These are phyloP conservation scores for Azorinus chamasolen DNA, from an alignment of 2,888 invertebrate genomes.

Conservation along the genomic window DNA sequence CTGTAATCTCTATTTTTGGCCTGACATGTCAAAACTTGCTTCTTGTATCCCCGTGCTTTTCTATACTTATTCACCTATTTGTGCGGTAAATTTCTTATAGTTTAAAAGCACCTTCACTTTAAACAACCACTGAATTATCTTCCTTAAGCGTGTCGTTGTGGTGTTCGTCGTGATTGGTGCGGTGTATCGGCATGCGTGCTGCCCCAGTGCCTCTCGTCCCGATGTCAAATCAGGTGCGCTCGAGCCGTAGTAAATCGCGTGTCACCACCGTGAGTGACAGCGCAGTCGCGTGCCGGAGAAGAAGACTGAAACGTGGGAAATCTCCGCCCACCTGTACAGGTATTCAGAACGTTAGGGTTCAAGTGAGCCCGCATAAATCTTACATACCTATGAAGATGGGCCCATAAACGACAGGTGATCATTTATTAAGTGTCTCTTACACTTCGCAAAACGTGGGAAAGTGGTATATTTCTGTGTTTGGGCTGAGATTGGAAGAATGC, in stretches of 20 bases:
- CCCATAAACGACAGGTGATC: slow-evolving; percentile 58
- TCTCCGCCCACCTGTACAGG: slow-evolving; percentile 64
- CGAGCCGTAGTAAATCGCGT: slow-evolving; percentile 53
- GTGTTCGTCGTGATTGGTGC: too few relatives aligned
- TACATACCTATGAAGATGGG: slow-evolving; percentile 55
- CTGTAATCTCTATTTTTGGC: too few relatives aligned
- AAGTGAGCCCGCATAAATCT: slow-evolving; percentile 55
- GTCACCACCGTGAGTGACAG: slow-evolving; percentile 57
- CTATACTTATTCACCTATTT: too few relatives aligned
- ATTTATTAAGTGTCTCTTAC: slow-evolving; percentile 29
- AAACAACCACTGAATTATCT: slow-evolving; percentile 11
- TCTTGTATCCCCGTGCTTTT: too few relatives aligned
- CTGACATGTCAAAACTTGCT: too few relatives aligned
- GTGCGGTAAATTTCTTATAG: too few relatives aligned
- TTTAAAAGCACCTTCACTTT: neutral
- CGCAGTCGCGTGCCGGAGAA: slow-evolving; percentile 57
- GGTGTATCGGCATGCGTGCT: too few relatives aligned
- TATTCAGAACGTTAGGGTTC: slow-evolving; percentile 42
- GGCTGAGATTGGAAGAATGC: too few relatives aligned
- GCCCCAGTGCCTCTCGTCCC: slow-evolving; percentile 5
- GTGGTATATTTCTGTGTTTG: too few relatives aligned
- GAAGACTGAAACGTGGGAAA: slow-evolving; percentile 63
- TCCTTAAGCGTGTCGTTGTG: too few relatives aligned
- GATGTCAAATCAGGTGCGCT: slow-evolving; percentile 56
- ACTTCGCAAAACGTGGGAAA: too few relatives aligned